Evolutionary conservation across 2,797 vertebrate genomes (phyloP).

Genomic region (Hybognathus amarus): DNA sequence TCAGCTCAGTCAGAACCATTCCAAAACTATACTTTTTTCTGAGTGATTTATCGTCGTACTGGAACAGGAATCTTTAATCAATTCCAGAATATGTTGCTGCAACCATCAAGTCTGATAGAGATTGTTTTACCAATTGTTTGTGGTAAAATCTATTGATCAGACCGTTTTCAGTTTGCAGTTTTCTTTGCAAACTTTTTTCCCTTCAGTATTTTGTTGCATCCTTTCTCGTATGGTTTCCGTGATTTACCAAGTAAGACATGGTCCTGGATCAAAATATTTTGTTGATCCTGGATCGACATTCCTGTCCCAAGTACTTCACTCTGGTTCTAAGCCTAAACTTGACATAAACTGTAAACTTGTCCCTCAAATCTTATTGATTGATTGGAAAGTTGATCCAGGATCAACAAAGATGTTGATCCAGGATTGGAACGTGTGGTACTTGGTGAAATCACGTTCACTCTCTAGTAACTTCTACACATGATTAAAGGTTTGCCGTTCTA

Average conservation of each 20-base stretch:
- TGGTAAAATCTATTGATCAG: not conserved
- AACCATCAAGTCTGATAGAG: not conserved
- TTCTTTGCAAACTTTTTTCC: not conserved
- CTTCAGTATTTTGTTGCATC: not conserved
- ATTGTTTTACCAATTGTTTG: not conserved
- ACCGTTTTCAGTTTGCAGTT: not conserved
- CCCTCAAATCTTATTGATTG: no score
- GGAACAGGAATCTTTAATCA: not conserved
- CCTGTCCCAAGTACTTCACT: no score
- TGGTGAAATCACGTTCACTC: no score
- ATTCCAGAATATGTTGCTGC: not conserved
- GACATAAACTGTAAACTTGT: no score
- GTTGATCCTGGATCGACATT: no score
- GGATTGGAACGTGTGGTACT: no score
- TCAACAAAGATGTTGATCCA: no score
- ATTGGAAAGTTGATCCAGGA: no score
- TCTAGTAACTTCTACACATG: not conserved
- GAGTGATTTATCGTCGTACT: not conserved
- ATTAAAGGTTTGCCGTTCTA: not conserved
- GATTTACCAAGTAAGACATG: no score
- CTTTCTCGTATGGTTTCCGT: no score
- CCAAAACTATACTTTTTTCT: not conserved
- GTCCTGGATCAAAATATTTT: no score
- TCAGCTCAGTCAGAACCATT: not conserved
- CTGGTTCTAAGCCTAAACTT: no score